These are phyloP conservation scores for Aphodius sticticus DNA, from an alignment of 2,888 invertebrate species.

Conservation along the genomic window DNA sequence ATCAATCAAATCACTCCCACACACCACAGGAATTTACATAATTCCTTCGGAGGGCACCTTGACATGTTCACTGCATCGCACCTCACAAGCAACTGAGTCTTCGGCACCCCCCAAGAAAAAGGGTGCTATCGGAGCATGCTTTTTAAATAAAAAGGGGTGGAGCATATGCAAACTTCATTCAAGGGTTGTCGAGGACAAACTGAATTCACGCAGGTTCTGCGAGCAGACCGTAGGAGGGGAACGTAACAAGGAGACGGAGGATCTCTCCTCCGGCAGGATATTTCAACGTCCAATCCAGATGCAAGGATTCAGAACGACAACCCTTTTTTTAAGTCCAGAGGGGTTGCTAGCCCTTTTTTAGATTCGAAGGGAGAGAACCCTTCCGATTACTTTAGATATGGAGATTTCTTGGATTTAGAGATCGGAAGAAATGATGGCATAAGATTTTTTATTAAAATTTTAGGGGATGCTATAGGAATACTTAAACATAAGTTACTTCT, in stretches of 20 bases:
- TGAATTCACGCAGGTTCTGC: slow-evolving; percentile 31
- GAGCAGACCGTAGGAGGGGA: slow-evolving; percentile 42
- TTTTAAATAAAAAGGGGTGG: slow-evolving; percentile 50
- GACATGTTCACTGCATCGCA: neutral
- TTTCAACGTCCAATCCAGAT: slow-evolving; percentile 30
- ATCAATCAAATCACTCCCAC: neutral
- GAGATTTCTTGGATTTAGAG: neutral
- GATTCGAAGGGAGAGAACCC: slow-evolving; percentile 17
- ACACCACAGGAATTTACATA: neutral
- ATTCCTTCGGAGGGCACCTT: neutral
- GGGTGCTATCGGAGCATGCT: slow-evolving; percentile 9
- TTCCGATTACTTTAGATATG: slow-evolving; percentile 11
- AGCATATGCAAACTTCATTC: slow-evolving; percentile 52
- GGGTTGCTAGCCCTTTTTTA: slow-evolving; percentile 35
- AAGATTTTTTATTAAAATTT: neutral
- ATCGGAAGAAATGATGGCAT: neutral
- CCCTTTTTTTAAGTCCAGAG: slow-evolving; percentile 37
- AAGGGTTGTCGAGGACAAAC: slow-evolving; percentile 43
- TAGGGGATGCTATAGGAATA: neutral
- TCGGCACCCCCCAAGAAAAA: slow-evolving; percentile 11
- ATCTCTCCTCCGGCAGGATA: slow-evolving; percentile 30
- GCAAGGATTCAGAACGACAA: slow-evolving; percentile 29
- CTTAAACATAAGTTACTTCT: neutral
- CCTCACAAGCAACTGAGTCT: slow-evolving; percentile 9
- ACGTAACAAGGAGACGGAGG: slow-evolving; percentile 28